A percentile compares a stretch with the other conserved stretches of the same genome.
Evolutionary conservation across 2,797 vertebrate genomes (phyloP).

Genomic region (Fistularia tabacaria): DNA sequence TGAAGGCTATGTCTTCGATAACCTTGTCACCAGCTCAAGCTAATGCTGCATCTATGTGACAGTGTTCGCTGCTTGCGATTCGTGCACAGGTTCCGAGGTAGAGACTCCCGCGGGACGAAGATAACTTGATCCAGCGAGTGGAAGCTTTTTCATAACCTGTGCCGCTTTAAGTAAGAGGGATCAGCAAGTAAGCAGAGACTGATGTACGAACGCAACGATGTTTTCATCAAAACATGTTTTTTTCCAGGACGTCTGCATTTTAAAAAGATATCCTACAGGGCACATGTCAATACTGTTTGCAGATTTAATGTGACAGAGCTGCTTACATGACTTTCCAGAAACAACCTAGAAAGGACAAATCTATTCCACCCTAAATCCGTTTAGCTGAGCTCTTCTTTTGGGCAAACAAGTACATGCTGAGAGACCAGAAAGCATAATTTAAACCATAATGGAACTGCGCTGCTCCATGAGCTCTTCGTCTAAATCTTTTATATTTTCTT

Average conservation of each 20-base stretch:
- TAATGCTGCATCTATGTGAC: slow-evolving; percentile 52
- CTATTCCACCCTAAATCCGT: slow-evolving; percentile 37
- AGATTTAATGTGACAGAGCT: slow-evolving; percentile 39
- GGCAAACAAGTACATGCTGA: slow-evolving; percentile 30
- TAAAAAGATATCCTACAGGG: slow-evolving; percentile 15
- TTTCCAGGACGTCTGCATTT: slow-evolving; percentile 17
- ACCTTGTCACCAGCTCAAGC: slow-evolving; percentile 60
- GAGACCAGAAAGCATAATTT: slow-evolving; percentile 4
- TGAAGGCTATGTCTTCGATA: slow-evolving; percentile 35
- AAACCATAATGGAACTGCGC: not conserved
- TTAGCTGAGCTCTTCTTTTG: slow-evolving; percentile 28
- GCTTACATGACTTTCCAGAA: slow-evolving; percentile 25
- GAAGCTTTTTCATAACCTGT: slow-evolving; percentile 51
- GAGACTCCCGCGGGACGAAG: slow-evolving; percentile 48
- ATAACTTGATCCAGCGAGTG: slow-evolving; percentile 38
- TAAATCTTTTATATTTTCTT: no score
- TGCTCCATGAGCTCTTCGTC: not conserved
- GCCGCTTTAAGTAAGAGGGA: slow-evolving; percentile 42
- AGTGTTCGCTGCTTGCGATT: slow-evolving; percentile 64
- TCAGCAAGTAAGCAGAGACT: slow-evolving; percentile 29
- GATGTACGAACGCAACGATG: slow-evolving; percentile 42
- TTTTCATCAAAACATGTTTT: slow-evolving; percentile 17
- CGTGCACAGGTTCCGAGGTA: slow-evolving; percentile 48
- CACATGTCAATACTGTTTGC: slow-evolving; percentile 22
- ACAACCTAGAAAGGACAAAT: slow-evolving; percentile 34